Base-by-base conservation (phyloP, 2,113 vertebrate species). In the Caloenas nicobarica region DNA sequence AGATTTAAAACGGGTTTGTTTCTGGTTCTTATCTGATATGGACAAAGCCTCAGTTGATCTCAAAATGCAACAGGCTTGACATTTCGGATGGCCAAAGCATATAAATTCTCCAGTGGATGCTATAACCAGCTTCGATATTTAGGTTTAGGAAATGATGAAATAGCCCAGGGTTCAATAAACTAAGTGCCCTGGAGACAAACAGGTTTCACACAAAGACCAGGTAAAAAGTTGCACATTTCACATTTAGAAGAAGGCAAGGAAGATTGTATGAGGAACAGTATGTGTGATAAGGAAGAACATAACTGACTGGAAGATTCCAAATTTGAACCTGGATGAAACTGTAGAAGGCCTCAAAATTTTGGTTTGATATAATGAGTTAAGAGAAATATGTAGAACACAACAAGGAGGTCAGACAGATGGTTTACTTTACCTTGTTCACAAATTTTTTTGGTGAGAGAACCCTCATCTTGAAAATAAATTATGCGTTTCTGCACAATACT, bases 381-480 rank as follows among this genome's bases (percentile, higher is more conserved):
- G 23, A 81, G 46, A 83, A 93, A 46, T 26, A 54, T 2, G 5
- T 18, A 56, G 51, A 85, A n/a, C 9, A 29, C 0, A 1, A 13
- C 4, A 40, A 78, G 58, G 25, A 57, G 6, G 5, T 34, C n/a
- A 64, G 53, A 76, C 81, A 76, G 19, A 48, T 6, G 3, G 36
- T 86, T 78, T 50, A n/a, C 3, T 89, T 88, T 98, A 99, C 99
- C 99, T 99, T 98, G 99, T 96, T 99, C 99, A 98, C 99, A 99
- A 93, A 99, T 98, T 94, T 97, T 98, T 98, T 99, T 99, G 24
- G 99, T 99, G 91, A 99, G 98, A 58, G 98, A 98, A 54, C 99
- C 99, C 92, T 99, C 99, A 95, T 99, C 99, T 97, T 99, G 99
- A 97, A 99, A 99, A 98, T 99, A 99, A 97, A 99, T 99, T 31